Evolutionary conservation across 2,113 vertebrate genomes (phyloP).

Genomic region (Leptobrachium ailaonicum): DNA sequence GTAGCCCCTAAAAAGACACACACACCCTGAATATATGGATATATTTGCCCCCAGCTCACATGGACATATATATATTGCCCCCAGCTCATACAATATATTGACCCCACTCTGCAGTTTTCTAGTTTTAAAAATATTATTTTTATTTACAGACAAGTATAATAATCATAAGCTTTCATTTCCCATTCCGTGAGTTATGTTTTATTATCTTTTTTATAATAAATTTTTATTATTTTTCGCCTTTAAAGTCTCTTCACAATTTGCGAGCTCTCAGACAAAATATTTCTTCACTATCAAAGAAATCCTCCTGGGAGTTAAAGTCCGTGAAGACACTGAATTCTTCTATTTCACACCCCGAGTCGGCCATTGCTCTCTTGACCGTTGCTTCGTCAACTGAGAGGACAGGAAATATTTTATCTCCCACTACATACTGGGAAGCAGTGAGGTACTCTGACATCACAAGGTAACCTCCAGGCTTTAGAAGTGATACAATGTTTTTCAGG

Average conservation of each 20-base stretch:
- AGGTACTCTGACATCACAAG: conserved; percentile 48
- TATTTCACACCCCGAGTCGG: neutral
- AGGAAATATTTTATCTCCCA: conserved; percentile 40
- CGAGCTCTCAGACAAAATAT: neutral
- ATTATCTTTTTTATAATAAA: too few species aligned
- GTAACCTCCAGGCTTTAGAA: conserved; percentile 49
- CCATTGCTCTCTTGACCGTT: conserved; percentile 9
- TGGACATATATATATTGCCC: too few species aligned
- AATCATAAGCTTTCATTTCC: too few species aligned
- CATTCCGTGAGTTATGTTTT: too few species aligned
- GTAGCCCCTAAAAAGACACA: too few species aligned
- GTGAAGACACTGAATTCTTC: neutral
- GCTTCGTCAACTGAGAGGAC: conserved; percentile 41
- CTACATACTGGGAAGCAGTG: conserved; percentile 49
- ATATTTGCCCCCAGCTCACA: too few species aligned
- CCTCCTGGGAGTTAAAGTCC: neutral
- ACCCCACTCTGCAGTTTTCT: too few species aligned
- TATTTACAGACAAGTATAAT: too few species aligned
- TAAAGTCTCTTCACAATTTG: neutral
- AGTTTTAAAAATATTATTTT: too few species aligned
- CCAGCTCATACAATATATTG: too few species aligned
- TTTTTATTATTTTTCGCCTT: too few species aligned
- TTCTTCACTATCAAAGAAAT: neutral
- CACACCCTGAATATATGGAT: too few species aligned
- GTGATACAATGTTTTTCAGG: conserved; percentile 24